Evolutionary conservation across 2,797 vertebrate species (phyloP), one percentile per base, ranked within the genome.

Genomic region (Coracias cyanogaster): DNA sequence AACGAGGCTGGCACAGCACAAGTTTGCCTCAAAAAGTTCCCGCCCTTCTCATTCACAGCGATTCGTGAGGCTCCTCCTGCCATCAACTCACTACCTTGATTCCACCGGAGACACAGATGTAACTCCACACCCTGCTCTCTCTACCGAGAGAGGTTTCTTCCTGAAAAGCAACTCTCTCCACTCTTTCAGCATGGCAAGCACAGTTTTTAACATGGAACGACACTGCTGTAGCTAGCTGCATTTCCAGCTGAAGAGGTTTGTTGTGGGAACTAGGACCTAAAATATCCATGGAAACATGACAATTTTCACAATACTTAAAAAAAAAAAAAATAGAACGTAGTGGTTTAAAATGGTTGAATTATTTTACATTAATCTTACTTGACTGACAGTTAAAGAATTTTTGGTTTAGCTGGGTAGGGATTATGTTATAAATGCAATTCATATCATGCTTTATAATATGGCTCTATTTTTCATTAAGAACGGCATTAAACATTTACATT

Each of bases 11-110:
- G 54, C 39, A 15, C 25, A 45, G 43, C n/a, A 41, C 66, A 41
- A 41, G 33, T 21, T 65, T 61, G 39, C 62, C 62, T 89, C 46
- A 4, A 12, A 66, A 64, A 31, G 15, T 22, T 72, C 28, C 20
- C 1, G 0, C 39, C 33, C 58, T 82, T 60, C 78, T 71, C 49
- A 19, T 57, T 49, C 52, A 5, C 58, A 21, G 67, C 0, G 0
- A 28, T 17, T 71, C 64, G 29, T 2, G 10, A 65, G 48, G 33
- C 76, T 82, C 21, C 5, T 87, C 48, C 67, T 62, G 65, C 13
- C 25, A 57, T n/a, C 67, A 7, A 0, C 31, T 12, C 6, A 12
- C 29, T 45, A 5, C 64, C 67, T 73, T 28, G 51, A 91, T 37
- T 54, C 62, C 49, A 21, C n/a, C 28, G 48, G 9, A 41, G 39